Evolutionary conservation across 2,888 invertebrate genomes (phyloP), one percentile per base, ranked within the genome.

Genomic region (Hypena proboscidalis): DNA sequence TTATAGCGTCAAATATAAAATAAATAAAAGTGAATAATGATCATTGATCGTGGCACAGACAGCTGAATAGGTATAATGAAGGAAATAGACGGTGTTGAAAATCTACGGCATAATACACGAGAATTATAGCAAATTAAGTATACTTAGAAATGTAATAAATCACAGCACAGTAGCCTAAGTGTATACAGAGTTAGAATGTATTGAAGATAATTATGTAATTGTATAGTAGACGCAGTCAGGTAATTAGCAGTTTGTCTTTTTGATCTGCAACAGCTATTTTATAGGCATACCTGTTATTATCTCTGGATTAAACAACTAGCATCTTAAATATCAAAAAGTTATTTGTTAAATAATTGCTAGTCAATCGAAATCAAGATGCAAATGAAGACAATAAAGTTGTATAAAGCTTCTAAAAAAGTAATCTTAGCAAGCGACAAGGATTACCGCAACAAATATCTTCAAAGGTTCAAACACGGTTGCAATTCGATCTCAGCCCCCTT

Each of bases 11-110:
- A 47, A 61, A 48, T 56, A 43, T 47, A 51, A 47, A 14, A 50
- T 53, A 60, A 47, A 58, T 54, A 47, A 52, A 50, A 45, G 36
- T 39, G 35, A 58, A 35, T 64, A 60, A 58, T 59, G 46, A 48
- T 54, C 39, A 61, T 59, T 58, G 44, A 52, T 42, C 34, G 27
- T 4, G 29, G 4, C 8, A 21, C 22, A 19, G 59, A 59, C 50
- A 49, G 5, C 30, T 48, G 53, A 52, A 58, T 57, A 31, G 40
- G 26, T 13, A 35, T 51, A 58, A 44, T 56, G 42, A 37, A 45
- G 49, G 26, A 34, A 58, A 49, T 49, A 38, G 40, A n/a, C 27
- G 14, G 8, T 36, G 29, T 53, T 49, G 23, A 48, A 52, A 31
- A 23, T 13, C 5, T 36, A 20, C 19, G 2, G 19, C 14, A 10